Evolutionary conservation across 2,888 invertebrate genomes (phyloP).

Genomic region (Oxytorus armatus): DNA sequence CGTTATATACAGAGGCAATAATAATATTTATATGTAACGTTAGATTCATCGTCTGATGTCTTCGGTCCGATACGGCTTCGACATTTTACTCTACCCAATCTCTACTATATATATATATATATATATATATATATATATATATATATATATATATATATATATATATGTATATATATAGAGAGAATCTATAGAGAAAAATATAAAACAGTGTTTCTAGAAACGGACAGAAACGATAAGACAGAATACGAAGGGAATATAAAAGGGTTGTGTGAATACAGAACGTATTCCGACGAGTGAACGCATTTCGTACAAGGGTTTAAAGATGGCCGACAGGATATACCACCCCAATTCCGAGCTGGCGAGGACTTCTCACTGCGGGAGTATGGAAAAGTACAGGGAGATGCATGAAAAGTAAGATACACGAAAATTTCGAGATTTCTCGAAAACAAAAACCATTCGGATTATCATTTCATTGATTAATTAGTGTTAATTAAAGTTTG

Average conservation of each 20-base stretch:
- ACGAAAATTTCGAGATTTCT: too few relatives aligned
- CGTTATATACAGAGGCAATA: background rate
- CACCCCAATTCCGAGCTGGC: conserved; percentile 86
- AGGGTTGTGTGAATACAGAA: background rate
- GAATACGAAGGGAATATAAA: background rate
- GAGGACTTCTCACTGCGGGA: conserved; percentile 88
- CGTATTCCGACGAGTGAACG: background rate
- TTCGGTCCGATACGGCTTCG: background rate
- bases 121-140: too few relatives aligned
- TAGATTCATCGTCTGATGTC: background rate
- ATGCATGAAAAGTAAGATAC: conserved; percentile 89
- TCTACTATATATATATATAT: too few relatives aligned
- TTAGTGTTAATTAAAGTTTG: background rate
- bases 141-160: too few relatives aligned
- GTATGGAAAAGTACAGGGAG: conserved; percentile 91
- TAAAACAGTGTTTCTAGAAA: too few relatives aligned
- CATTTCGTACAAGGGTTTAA: conserved; percentile 53
- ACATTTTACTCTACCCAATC: too few relatives aligned
- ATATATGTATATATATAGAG: too few relatives aligned
- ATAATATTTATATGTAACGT: background rate
- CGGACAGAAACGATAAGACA: background rate
- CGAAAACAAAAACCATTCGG: too few relatives aligned
- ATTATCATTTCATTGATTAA: background rate
- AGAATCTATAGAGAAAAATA: too few relatives aligned
- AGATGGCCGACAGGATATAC: conserved; percentile 85